A percentile compares a stretch with the other conserved stretches of the same genome.
These are phyloP conservation scores for Cheilosia urbana DNA, from an alignment of 2,888 invertebrate genomes.

Conservation along the genomic window DNA sequence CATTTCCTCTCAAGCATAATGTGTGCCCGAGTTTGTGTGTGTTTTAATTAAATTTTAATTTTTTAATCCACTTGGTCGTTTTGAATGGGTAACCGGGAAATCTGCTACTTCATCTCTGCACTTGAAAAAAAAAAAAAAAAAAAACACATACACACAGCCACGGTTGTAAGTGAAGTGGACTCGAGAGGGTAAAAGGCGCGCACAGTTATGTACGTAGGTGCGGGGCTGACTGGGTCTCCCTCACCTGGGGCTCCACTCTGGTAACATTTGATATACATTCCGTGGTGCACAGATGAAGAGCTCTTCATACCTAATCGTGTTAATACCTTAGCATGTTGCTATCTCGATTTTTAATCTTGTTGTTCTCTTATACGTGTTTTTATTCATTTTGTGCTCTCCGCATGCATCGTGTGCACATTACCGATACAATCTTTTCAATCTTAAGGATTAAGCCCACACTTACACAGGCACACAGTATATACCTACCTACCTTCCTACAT, in stretches of 20 bases:
- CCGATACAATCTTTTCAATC: conserved; percentile 64
- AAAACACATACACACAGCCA: conserved; percentile 40
- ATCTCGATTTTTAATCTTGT: conserved; percentile 58
- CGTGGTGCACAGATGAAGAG: conserved; percentile 43
- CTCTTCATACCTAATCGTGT: conserved; percentile 55
- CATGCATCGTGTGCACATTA: conserved; percentile 61
- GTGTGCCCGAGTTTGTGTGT: conserved; percentile 22
- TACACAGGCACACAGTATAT: background rate
- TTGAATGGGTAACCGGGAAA: conserved; percentile 68
- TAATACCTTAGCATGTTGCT: conserved; percentile 37
- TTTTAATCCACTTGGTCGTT: conserved; percentile 67
- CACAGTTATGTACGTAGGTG: background rate
- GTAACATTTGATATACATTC: conserved; percentile 38
- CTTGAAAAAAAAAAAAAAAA: conserved; percentile 41
- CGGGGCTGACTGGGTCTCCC: conserved; percentile 14
- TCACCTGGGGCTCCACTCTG: conserved; percentile 36
- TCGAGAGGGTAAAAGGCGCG: conserved; percentile 32
- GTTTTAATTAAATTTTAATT: conserved; percentile 67
- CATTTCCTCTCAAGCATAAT: conserved; percentile 17
- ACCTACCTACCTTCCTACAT: background rate
- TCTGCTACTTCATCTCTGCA: conserved; percentile 66
- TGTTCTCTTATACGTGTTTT: conserved; percentile 11
- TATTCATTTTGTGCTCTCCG: conserved; percentile 15
- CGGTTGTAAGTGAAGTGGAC: conserved; percentile 48
- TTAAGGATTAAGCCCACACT: conserved; percentile 62